phyloP scores from a whole-genome alignment of 2,113 vertebrate species.

The Heterocephalus glaber region DNA sequence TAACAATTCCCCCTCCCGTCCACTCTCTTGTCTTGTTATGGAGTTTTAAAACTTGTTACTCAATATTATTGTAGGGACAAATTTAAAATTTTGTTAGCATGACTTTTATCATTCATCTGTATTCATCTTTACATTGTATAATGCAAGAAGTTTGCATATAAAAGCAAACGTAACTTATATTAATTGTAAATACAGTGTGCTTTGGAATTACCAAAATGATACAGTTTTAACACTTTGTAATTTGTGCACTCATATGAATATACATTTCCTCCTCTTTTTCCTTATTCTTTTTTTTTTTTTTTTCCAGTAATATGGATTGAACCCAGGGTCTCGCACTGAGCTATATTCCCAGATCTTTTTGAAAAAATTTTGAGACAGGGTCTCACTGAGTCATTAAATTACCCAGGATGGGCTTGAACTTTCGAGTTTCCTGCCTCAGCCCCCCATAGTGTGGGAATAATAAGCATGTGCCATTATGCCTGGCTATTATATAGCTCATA shows the following conservation, averaged over 20 bases:
- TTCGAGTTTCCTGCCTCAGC: not conserved
- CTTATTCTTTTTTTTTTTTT: not conserved
- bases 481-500: not conserved
- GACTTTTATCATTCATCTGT: not conserved
- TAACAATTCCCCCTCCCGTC: not conserved
- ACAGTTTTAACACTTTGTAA: not conserved
- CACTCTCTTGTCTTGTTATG: not conserved
- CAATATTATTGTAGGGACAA: not conserved
- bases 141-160: not conserved
- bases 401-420: not conserved
- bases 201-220: not conserved
- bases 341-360: not conserved
- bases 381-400: not conserved
- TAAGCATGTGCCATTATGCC: not conserved
- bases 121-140: not conserved
- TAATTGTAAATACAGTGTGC: not conserved
- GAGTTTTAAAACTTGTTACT: constrained; percentile 19
- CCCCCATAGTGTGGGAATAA: not conserved
- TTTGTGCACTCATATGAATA: not conserved
- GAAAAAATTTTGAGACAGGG: not conserved
- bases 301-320: not conserved
- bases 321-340: not conserved
- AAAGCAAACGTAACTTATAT: not conserved
- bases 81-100: not conserved
- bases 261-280: not conserved